These are phyloP conservation scores for Brachirus orientalis DNA, from an alignment of 2,113 vertebrate species.

Conservation along the genomic window DNA sequence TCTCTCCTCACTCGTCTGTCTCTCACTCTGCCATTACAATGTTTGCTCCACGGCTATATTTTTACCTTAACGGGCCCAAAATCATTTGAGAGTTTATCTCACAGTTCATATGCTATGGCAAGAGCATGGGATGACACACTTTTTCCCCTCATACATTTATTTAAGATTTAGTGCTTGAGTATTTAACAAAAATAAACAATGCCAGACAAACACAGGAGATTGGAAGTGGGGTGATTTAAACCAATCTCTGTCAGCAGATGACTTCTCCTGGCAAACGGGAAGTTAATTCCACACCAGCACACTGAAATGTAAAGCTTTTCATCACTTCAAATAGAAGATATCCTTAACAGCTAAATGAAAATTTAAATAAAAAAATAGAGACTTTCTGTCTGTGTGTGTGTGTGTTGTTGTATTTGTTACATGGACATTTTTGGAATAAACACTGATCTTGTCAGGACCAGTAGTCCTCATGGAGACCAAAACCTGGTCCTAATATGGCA, in stretches of 20 bases:
- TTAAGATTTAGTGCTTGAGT: too few species aligned
- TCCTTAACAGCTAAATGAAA: conserved; percentile 18
- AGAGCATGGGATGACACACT: too few species aligned
- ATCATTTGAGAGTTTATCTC: too few species aligned
- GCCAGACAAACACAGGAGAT: conserved; percentile 42
- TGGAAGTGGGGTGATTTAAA: conserved; percentile 64
- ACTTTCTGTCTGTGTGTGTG: not conserved
- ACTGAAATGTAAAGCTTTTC: conserved; percentile 27
- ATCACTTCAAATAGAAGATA: conserved; percentile 39
- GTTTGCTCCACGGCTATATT: too few species aligned
- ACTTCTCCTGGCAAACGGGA: conserved; percentile 55
- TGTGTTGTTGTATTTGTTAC: too few species aligned
- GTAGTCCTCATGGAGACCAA: too few species aligned
- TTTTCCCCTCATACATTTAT: too few species aligned
- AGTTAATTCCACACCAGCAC: conserved; percentile 50
- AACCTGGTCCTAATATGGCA: too few species aligned
- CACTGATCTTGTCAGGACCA: too few species aligned
- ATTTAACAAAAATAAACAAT: not conserved
- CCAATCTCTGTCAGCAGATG: conserved; percentile 68
- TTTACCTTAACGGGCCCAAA: too few species aligned
- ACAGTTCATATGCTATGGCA: too few species aligned
- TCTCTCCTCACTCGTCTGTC: not conserved
- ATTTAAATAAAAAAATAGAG: conserved; percentile 1
- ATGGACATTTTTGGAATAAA: too few species aligned
- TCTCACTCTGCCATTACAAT: not conserved